phyloP scores from a whole-genome alignment of 2,797 vertebrate species.

The Sciurus carolinensis region DNA sequence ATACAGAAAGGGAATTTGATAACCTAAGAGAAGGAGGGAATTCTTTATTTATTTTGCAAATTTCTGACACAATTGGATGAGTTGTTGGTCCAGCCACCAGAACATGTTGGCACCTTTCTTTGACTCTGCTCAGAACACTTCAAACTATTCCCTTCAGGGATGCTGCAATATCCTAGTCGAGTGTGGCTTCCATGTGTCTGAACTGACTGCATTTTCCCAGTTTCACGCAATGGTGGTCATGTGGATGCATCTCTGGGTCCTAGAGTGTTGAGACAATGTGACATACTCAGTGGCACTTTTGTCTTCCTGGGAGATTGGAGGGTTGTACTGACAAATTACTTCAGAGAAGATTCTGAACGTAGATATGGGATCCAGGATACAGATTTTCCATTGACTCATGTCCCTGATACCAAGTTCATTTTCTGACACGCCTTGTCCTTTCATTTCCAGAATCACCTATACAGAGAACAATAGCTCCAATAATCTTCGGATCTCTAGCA shows the following conservation, averaged over 20 bases:
- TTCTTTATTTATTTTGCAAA: conserved; percentile 98
- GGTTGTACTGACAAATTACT: conserved; percentile 92
- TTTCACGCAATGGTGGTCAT: conserved; percentile 96
- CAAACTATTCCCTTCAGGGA: too few species aligned
- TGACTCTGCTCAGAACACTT: too few species aligned
- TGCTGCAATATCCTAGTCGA: rapidly evolving
- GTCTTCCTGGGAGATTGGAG: conserved; percentile 94
- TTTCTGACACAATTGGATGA: conserved; percentile 94
- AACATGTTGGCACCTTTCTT: neutral
- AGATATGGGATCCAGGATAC: too few species aligned
- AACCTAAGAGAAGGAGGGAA: conserved; percentile 95
- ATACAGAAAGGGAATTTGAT: conserved; percentile 96
- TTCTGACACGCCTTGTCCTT: neutral
- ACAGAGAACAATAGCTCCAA: too few species aligned
- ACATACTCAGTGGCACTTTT: conserved; percentile 95
- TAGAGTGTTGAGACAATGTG: conserved; percentile 96
- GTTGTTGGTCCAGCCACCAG: neutral
- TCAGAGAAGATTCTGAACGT: neutral
- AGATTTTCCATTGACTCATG: neutral
- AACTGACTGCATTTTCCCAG: conserved; percentile 87
- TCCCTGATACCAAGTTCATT: too few species aligned
- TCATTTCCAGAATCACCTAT: neutral
- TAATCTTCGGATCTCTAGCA: neutral
- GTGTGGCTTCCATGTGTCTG: rapidly evolving
- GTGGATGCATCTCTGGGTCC: conserved; percentile 93